These are phyloP conservation scores for Monopis laevigella DNA, from an alignment of 2,888 invertebrate genomes.

Conservation along the genomic window DNA sequence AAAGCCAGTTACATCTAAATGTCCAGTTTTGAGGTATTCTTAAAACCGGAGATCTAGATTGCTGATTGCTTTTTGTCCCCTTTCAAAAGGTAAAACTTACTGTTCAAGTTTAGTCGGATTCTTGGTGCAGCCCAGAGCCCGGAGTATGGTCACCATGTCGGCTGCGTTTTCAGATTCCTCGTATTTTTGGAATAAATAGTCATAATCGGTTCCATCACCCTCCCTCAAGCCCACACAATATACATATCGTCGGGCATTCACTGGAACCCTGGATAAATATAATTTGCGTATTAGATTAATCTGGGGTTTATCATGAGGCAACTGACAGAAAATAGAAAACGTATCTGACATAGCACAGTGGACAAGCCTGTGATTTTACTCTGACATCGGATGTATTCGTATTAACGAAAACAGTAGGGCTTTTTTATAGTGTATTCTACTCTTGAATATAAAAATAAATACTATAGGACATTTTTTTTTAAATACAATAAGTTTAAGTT, in stretches of 20 bases:
- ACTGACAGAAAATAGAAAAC: background rate
- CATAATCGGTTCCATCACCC: constrained; percentile 69
- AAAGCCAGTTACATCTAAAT: no score
- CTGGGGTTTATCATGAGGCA: background rate
- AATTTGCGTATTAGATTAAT: no score
- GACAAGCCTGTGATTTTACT: no score
- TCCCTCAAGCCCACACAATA: constrained; percentile 71
- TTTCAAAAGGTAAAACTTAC: constrained; percentile 39
- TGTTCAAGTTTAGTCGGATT: constrained; percentile 28
- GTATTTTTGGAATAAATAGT: constrained; percentile 67
- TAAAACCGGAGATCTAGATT: no score
- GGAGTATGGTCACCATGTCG: constrained; percentile 68
- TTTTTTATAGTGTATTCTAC: no score
- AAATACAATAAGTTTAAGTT: no score
- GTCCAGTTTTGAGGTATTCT: no score
- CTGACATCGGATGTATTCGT: no score
- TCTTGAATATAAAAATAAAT: no score
- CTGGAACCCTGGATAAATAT: constrained; percentile 59
- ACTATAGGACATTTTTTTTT: no score
- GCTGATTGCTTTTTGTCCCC: no score
- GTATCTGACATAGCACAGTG: background rate
- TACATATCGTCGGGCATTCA: constrained; percentile 68
- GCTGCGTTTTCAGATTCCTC: constrained; percentile 68
- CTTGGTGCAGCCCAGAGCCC: constrained; percentile 49
- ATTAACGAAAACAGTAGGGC: no score